Conservation (phyloP, 2,113 vertebrate genomes). For the Phasianus colchicus region DNA sequence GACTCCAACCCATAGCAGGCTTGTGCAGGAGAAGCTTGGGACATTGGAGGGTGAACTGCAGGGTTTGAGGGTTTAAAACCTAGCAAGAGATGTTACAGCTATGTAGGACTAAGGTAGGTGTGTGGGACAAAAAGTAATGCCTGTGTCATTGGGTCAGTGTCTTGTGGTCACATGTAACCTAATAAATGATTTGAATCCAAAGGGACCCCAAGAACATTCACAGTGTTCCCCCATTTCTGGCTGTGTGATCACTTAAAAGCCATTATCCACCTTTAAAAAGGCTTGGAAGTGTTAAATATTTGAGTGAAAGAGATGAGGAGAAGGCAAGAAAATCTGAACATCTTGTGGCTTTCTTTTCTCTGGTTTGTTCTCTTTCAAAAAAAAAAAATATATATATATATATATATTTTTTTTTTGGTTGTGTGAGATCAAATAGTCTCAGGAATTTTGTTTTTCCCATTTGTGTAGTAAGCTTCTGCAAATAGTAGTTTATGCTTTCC, state of each 20-base stretch:
- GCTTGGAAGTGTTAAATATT: background rate
- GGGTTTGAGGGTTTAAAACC: background rate
- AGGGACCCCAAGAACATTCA: background rate
- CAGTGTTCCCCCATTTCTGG: background rate
- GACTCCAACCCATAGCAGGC: background rate
- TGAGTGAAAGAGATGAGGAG: background rate
- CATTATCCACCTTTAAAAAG: background rate
- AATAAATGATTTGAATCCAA: background rate
- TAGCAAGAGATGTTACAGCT: background rate
- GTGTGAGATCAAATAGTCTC: conserved; percentile 11
- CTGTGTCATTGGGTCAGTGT: background rate
- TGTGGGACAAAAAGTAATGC: background rate
- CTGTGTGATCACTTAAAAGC: background rate
- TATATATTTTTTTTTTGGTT: background rate
- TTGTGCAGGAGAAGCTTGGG: background rate
- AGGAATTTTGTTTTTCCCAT: conserved; percentile 47
- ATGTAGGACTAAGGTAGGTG: background rate
- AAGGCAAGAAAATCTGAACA: background rate
- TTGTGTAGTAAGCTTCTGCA: conserved; percentile 37
- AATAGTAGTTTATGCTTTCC: conserved; percentile 9
- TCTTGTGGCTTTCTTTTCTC: background rate
- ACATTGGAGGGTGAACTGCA: background rate
- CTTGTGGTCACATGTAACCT: background rate
- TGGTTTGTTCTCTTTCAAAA: conserved; percentile 35
- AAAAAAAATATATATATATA: background rate